A percentile compares a stretch with the other conserved stretches of the same genome.
phyloP scores from a whole-genome alignment of 2,113 vertebrate species.

The Brachirus orientalis region DNA sequence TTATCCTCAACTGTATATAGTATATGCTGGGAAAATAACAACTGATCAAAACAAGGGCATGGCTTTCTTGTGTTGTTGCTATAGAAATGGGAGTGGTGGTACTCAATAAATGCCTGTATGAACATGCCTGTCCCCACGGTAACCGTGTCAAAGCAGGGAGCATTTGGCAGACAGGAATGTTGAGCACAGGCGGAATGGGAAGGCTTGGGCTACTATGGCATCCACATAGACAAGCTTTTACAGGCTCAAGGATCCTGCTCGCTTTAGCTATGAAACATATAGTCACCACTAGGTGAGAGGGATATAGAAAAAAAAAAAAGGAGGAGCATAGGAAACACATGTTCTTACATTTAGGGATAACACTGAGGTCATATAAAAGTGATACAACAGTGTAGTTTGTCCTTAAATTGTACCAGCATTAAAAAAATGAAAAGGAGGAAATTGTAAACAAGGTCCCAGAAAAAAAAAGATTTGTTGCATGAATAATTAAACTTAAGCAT shows the following conservation, averaged over 20 bases:
- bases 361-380: not conserved
- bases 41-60: constrained; percentile 49
- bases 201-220: constrained; percentile 33
- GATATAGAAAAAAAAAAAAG: constrained; percentile 19
- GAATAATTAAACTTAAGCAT: too few relatives aligned
- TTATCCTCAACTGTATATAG: too few relatives aligned
- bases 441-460: not conserved
- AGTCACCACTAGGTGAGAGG: constrained; percentile 1
- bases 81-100: constrained; percentile 52
- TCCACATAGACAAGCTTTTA: constrained; percentile 30
- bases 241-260: constrained; percentile 1
- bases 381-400: not conserved
- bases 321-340: too few relatives aligned
- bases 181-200: constrained; percentile 32
- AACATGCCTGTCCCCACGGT: constrained; percentile 50
- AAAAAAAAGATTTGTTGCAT: too few relatives aligned
- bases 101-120: constrained; percentile 47
- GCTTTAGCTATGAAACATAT: not conserved
- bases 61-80: constrained; percentile 41
- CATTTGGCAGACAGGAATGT: constrained; percentile 65
- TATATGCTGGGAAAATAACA: too few relatives aligned
- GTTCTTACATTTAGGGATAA: too few relatives aligned
- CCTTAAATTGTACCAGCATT: not conserved
- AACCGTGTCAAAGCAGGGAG: constrained; percentile 59
- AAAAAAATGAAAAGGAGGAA: too few relatives aligned